Conservation (phyloP, 2,797 vertebrate genomes). For the Sus cebifrons region DNA sequence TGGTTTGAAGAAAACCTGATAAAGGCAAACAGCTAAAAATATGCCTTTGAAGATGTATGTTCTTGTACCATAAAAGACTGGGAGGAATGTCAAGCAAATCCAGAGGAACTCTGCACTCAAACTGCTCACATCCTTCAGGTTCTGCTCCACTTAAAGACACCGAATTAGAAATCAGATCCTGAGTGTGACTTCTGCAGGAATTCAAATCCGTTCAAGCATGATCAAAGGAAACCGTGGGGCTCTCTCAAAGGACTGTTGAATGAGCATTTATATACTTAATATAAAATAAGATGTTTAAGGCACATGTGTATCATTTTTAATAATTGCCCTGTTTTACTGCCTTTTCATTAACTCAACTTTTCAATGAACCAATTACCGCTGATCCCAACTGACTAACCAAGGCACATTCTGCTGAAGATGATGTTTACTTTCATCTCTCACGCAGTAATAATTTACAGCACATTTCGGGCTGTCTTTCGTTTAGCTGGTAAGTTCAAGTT, state of each 20-base stretch:
- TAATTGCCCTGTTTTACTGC: conserved; percentile 8
- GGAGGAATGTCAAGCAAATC: conserved; percentile 28
- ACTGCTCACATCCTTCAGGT: background rate
- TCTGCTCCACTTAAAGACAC: conserved; percentile 43
- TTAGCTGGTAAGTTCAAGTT: conserved; percentile 68
- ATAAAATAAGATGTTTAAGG: conserved; percentile 18
- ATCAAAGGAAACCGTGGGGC: background rate
- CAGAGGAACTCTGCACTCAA: background rate
- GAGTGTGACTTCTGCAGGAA: conserved; percentile 23
- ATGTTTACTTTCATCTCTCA: conserved; percentile 50
- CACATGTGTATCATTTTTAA: background rate
- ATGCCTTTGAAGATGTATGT: conserved; percentile 18
- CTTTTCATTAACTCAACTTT: conserved; percentile 49
- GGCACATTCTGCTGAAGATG: background rate
- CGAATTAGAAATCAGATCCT: conserved; percentile 55
- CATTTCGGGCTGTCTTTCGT: conserved; percentile 40
- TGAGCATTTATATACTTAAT: background rate
- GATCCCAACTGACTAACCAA: background rate
- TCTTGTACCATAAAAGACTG: conserved; percentile 8
- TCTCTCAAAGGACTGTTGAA: background rate
- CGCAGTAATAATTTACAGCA: conserved; percentile 12
- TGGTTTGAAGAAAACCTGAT: conserved; percentile 42
- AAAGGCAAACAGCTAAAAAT: conserved; percentile 62
- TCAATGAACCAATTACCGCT: background rate
- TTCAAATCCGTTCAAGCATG: conserved; percentile 39